Evolutionary conservation across 1,140 invertebrate species (phyloP), one percentile per base, ranked within the genome.

Genomic region (Sycophaga agraensis): DNA sequence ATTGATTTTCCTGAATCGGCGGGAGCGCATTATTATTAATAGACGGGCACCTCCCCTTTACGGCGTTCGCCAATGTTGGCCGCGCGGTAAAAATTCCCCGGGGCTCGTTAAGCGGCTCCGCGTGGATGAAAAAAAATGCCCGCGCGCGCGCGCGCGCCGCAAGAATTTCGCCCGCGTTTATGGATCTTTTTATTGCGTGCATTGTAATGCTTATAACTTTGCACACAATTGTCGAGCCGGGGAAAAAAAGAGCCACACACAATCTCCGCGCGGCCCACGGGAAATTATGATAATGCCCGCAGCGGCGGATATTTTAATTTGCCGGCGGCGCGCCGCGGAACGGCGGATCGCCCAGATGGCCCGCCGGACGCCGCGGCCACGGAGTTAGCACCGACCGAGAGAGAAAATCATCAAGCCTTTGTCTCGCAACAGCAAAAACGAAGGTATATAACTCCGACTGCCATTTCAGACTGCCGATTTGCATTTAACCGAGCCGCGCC

Each of bases 381-480:
- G n/a, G n/a, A n/a, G n/a, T n/a, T n/a, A n/a, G n/a, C n/a, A n/a
- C n/a, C n/a, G n/a, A n/a, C n/a, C 17, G 6, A 31, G 16, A 19
- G 39, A 28, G 39, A 31, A 61, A 55, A 61, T 61, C 59, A 34
- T 61, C 51, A 51, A 61, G 59, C 49, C 50, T 55, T 49, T 24
- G 40, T 55, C 6, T 45, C 31, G 40, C 21, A 24, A 17, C 40
- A n/a, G 16, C 19, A 58, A 37, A 22, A 5, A n/a, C n/a, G 22
- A 35, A 34, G 21, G 22, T 39, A 48, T 35, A 11, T 43, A 57
- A 40, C 19, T 22, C 28, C 2, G 16, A 53, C 59, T 61, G 59
- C 51, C 59, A 61, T 48, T n/a, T 55, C 8, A 19, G 49, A 40
- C 59, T 61, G 59, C 59, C 31, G 9, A 45, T 50, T 53, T 59